These are phyloP conservation scores for Calosoma granatense DNA, from an alignment of 1,140 invertebrate species.

Conservation along the genomic window DNA sequence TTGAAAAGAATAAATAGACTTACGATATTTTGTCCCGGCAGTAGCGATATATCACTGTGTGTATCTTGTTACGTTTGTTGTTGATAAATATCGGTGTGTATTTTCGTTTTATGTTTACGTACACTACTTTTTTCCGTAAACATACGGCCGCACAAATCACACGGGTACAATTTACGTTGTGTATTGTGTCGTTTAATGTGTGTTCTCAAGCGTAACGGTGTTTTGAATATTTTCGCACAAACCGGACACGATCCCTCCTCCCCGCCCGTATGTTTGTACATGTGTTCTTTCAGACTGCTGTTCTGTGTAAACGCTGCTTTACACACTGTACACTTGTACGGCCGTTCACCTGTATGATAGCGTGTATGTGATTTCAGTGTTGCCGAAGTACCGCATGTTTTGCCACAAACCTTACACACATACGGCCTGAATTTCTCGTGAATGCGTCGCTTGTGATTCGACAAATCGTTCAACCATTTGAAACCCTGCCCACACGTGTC, in stretches of 20 bases:
- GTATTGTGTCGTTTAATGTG: slow-evolving; percentile 1
- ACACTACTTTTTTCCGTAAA: slow-evolving; percentile 2
- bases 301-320: slow-evolving; percentile 37
- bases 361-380: slow-evolving; percentile 31
- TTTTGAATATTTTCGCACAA: background rate
- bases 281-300: background rate
- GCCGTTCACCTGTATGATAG: slow-evolving; percentile 46
- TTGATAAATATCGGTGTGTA: background rate
- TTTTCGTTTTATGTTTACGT: background rate
- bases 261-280: background rate
- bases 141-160: background rate
- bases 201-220: background rate
- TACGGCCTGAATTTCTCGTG: background rate
- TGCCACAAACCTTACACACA: background rate
- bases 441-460: background rate
- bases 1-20: too few relatives aligned
- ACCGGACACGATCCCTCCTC: background rate
- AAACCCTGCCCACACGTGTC: background rate
- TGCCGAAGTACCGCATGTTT: background rate
- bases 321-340: slow-evolving; percentile 43
- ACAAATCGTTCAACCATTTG: background rate
- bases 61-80: too few relatives aligned
- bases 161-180: background rate
- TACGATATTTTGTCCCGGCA: too few relatives aligned
- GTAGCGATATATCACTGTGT: too few relatives aligned